Base-by-base conservation (phyloP, 2,797 vertebrate genomes). In the Champsocephalus esox region DNA sequence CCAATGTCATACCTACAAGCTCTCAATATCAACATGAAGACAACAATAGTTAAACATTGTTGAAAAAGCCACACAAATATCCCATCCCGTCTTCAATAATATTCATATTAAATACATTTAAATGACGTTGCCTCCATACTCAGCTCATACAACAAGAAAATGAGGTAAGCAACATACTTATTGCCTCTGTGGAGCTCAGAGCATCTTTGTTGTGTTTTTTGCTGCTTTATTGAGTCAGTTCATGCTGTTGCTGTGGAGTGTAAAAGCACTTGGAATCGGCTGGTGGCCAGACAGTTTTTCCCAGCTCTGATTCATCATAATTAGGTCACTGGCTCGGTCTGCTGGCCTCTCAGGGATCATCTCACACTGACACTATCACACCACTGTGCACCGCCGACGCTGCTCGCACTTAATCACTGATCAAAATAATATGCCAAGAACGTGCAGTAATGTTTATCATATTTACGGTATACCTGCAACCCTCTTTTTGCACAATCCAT, bases 271-370 rank as follows among this genome's bases (percentile, higher is more conserved):
- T 89, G 64, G 77, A 83, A 80, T 66, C 78, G 81, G 87, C 83
- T 87, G 73, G 81, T 88, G 87, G 79, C 86, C 82, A 89, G 86
- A 88, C 82, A 82, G 79, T 64, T 88, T 85, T 83, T 75, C 79
- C 66, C 82, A 73, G 73, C 78, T 66, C 67, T 81, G 86, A 90
- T 91, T 92, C 89, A 88, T 91, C 91, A 92, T 88, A 93, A 92
- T 92, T 89, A 91, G 89, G 90, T 89, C 91, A 88, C 68, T 64
- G 77, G 73, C 81, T 88, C 48, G 72, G 82, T 89, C 88, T 84
- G 68, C 59, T 75, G 72, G 82, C 73, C 83, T 88, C 78, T 81
- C 77, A 75, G 86, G 84, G 82, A 85, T 84, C 75, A 84, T 80
- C 75, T 83, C 78, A 61, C 55, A 54, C 74, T 88, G 73, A 28